Conservation (phyloP, 2,113 vertebrate species). For the Athene noctua region DNA sequence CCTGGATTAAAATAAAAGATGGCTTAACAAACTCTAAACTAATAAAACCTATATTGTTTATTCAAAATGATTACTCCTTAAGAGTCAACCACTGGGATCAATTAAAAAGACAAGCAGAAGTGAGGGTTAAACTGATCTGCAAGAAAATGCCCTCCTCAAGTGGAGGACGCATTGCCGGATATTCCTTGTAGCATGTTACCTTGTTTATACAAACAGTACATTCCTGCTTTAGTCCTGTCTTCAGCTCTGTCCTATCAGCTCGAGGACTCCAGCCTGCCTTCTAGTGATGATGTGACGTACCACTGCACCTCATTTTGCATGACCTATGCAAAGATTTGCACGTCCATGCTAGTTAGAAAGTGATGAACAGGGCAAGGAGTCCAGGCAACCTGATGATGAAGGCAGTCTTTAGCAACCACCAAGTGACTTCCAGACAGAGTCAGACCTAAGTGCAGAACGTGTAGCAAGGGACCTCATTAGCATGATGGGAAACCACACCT, state of each 20-base stretch:
- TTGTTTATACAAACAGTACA: not conserved
- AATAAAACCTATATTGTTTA: conserved; percentile 41
- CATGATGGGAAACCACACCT: not conserved
- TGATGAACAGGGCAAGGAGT: not conserved
- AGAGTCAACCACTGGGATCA: not conserved
- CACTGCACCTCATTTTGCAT: not conserved
- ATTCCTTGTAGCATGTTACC: not conserved
- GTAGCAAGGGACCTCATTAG: not conserved
- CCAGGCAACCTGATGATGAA: not conserved
- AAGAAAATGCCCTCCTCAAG: not conserved
- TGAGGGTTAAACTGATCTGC: not conserved
- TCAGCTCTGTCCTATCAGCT: not conserved
- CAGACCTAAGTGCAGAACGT: not conserved
- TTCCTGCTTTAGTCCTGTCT: not conserved
- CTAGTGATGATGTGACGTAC: not conserved
- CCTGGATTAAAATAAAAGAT: conserved; percentile 58
- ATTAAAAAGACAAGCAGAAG: not conserved
- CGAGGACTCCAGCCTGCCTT: not conserved
- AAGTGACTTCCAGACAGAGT: not conserved
- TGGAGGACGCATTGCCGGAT: not conserved
- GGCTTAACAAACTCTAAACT: conserved; percentile 56
- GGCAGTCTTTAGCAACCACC: not conserved
- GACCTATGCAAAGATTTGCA: not conserved
- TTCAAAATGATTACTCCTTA: conserved; percentile 5
- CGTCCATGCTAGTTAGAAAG: not conserved